phyloP scores from a whole-genome alignment of 1,140 invertebrate genomes.

The Homalodisca vitripennis region DNA sequence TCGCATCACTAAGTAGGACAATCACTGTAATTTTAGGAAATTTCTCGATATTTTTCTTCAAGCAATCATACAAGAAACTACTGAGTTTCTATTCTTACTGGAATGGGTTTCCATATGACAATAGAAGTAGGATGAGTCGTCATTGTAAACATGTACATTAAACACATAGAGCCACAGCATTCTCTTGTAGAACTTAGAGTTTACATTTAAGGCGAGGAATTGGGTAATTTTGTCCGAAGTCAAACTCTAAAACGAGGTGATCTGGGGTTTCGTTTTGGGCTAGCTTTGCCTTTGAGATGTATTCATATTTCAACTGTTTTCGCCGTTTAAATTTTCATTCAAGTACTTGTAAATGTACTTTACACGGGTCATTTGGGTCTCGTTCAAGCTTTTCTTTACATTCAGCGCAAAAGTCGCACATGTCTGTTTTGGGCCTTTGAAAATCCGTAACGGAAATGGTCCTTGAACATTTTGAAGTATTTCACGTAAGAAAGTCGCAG shows the following conservation, averaged over 20 bases:
- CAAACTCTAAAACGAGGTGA: constrained; percentile 34
- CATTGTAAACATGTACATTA: constrained; percentile 34
- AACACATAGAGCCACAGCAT: constrained; percentile 34
- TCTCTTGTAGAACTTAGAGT: constrained; percentile 33
- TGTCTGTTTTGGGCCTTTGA: constrained; percentile 28
- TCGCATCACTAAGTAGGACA: constrained; percentile 20
- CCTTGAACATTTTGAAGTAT: constrained; percentile 25
- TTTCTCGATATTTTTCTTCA: constrained; percentile 3
- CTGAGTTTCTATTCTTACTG: constrained; percentile 26
- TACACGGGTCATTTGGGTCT: constrained; percentile 29
- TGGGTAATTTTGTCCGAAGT: constrained; percentile 35
- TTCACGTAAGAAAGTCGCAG: constrained; percentile 6
- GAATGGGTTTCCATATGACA: constrained; percentile 27
- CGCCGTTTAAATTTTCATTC: constrained; percentile 26
- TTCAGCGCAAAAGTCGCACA: constrained; percentile 28
- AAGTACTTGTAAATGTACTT: constrained; percentile 26
- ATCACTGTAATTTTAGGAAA: constrained; percentile 19
- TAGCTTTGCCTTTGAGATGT: constrained; percentile 13
- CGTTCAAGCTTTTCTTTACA: constrained; percentile 25
- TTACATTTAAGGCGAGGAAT: constrained; percentile 31
- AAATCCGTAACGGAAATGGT: constrained; percentile 2
- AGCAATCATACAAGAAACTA: constrained; percentile 22
- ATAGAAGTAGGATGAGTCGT: constrained; percentile 30
- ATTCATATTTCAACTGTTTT: constrained; percentile 22
- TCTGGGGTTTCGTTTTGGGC: not conserved